Evolutionary conservation across 2,113 vertebrate species (phyloP).

Genomic region (Rhabdomys dilectus): DNA sequence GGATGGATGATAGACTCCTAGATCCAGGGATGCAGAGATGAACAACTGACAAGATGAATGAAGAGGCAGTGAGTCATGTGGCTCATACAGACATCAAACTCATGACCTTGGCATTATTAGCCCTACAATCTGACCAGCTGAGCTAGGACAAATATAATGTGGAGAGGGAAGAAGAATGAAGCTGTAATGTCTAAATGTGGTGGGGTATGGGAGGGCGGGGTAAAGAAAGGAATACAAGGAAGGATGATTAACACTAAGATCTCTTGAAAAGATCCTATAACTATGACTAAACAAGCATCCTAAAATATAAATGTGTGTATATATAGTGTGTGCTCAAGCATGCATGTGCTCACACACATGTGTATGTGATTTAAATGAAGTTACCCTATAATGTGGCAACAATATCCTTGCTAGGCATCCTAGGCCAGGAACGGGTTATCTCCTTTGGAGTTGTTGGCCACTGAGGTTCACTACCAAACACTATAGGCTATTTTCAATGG

Average conservation of each 20-base stretch:
- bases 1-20: not conserved
- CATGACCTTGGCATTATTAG: not conserved
- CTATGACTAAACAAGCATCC: not conserved
- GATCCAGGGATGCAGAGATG: not conserved
- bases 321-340: not conserved
- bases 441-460: not conserved
- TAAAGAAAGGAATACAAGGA: not conserved
- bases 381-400: not conserved
- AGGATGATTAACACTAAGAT: not conserved
- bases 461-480: not conserved
- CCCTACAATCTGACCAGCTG: not conserved
- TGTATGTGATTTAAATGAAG: not conserved
- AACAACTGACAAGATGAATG: not conserved
- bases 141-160: not conserved
- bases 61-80: not conserved
- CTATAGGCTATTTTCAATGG: not conserved
- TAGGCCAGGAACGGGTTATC: not conserved
- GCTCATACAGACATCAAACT: not conserved
- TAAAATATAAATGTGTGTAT: not conserved
- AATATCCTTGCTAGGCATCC: not conserved
- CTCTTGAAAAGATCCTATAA: not conserved
- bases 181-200: not conserved
- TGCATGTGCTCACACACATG: too few species aligned
- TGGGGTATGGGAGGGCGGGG: not conserved
- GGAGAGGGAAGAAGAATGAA: not conserved